These are phyloP conservation scores for Sarcophaga caerulescens DNA, from an alignment of 2,888 invertebrate species.

Conservation along the genomic window DNA sequence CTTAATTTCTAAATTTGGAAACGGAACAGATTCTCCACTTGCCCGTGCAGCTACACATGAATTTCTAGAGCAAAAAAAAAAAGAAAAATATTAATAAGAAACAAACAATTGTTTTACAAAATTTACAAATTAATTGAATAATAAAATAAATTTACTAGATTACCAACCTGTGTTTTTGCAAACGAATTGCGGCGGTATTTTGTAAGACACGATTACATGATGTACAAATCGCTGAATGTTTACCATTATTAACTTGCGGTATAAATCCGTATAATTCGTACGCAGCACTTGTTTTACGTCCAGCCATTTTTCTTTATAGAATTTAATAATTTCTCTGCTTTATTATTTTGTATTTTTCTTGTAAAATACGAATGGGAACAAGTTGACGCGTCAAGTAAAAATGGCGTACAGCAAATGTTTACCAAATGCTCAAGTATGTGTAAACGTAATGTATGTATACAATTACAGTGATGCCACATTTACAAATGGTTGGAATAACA, in stretches of 20 bases:
- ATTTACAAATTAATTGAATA: background rate
- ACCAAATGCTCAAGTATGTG: slow-evolving; percentile 28
- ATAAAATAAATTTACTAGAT: background rate
- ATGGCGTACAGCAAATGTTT: slow-evolving; percentile 36
- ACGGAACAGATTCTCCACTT: slow-evolving; percentile 8
- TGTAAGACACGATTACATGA: slow-evolving; percentile 65
- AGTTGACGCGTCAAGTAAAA: slow-evolving; percentile 64
- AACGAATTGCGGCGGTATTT: slow-evolving; percentile 64
- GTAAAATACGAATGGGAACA: background rate
- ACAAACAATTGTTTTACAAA: no score
- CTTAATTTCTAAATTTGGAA: slow-evolving; percentile 40
- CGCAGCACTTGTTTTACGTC: slow-evolving; percentile 53
- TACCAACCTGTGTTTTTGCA: slow-evolving; percentile 64
- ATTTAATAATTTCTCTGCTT: background rate
- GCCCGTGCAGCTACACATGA: slow-evolving; percentile 44
- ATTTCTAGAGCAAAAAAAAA: slow-evolving; percentile 40
- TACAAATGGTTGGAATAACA: background rate
- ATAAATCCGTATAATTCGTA: slow-evolving; percentile 62
- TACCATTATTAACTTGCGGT: slow-evolving; percentile 55
- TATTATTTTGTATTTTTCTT: background rate
- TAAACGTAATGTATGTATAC: slow-evolving; percentile 58
- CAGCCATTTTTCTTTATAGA: slow-evolving; percentile 22
- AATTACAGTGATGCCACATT: slow-evolving; percentile 38
- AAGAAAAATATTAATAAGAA: no score
- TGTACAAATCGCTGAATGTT: slow-evolving; percentile 63